Base-by-base conservation (phyloP, 2,797 vertebrate genomes). In the Sebastes minor region DNA sequence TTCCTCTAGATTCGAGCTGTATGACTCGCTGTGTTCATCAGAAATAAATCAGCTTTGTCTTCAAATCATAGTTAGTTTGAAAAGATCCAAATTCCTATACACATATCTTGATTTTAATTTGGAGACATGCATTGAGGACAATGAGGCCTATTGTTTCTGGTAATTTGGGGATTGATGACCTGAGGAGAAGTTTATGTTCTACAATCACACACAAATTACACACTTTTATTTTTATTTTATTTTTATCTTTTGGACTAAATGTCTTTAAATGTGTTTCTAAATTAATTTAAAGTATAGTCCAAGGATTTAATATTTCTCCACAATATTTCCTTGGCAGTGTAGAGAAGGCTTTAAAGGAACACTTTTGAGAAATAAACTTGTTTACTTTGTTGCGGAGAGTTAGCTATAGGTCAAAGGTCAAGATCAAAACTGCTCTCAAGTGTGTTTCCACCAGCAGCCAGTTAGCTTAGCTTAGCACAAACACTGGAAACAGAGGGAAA, bases 371-470 rank as follows among this genome's bases (percentile, higher is more conserved):
- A 38, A 38, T 38, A 38, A 38, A 38, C 0, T 1, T 38, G 35
- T 1, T 38, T 13, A 6, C 35, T 38, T 14, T 38, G 0, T 38
- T 38, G 13, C 35, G 0, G 13, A 38, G 35, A 38, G 35, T 38
- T 14, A 38, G 35, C 35, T 38, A 38, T 38, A 38, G 35, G 35
- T 38, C 13, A 38, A 14, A 35, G 33, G 33, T 35, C 33, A 38
- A 14, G 35, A 38, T 38, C 35, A 38, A 14, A 38, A 38, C 35
- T 38, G 2, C 12, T 38, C 5, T 38, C 35, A 0, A 0, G 35
- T 38, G 32, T 33, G 35, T 38, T 38, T 38, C 35, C 35, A 38
- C 35, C 0, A 38, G 13, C 13, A 38, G 35, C 35, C 35, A 38
- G 35, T 38, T 38, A 38, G 35, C 35, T 14, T 38, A 38, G 5